Conservation (phyloP, 2,888 invertebrate genomes). For the Ophion ellenae region DNA sequence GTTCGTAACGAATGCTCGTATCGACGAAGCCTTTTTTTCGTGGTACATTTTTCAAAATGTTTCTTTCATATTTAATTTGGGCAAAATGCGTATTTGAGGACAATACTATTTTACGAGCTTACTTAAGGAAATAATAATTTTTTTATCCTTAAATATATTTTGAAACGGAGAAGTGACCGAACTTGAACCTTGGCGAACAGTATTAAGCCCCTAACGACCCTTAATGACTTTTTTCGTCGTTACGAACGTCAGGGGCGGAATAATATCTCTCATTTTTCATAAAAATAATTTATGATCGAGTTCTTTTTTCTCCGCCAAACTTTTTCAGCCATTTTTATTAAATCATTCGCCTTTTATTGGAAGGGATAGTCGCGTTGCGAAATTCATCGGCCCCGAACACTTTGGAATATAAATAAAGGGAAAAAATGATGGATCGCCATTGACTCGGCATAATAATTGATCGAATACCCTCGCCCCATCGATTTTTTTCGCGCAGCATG, state of each 20-base stretch:
- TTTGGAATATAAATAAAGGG: constrained; percentile 12
- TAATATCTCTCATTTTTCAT: background rate
- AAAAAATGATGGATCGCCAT: constrained; percentile 20
- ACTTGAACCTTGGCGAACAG: background rate
- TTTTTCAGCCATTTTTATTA: background rate
- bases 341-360: constrained; percentile 5
- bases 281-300: background rate
- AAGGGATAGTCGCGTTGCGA: background rate
- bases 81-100: background rate
- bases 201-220: background rate
- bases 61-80: background rate
- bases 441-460: constrained; percentile 28
- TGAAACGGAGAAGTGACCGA: background rate
- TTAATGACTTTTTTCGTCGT: background rate
- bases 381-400: background rate
- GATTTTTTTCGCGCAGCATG: background rate
- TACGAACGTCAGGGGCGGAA: background rate
- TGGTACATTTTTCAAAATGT: background rate
- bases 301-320: background rate
- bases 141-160: background rate
- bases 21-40: background rate
- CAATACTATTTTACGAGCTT: background rate
- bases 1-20: background rate
- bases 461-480: constrained; percentile 22
- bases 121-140: background rate